Conservation (phyloP, 2,113 vertebrate genomes). For the cattle (Bos taurus) region ARS-UCD2.0 NC_037351.1:19748001-19748500, state of each 20-base stretch:
- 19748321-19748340: background rate
- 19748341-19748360: background rate
- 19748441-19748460: background rate
- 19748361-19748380: background rate
- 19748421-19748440: background rate
- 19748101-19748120: slow-evolving; percentile 83
- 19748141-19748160: slow-evolving; percentile 79
- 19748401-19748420: background rate
- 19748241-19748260: slow-evolving; percentile 84
- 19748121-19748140: slow-evolving; percentile 80
- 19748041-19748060: slow-evolving; percentile 71
- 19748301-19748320: slow-evolving; percentile 51
- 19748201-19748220: slow-evolving; percentile 84
- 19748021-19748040: slow-evolving; percentile 62
- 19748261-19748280: slow-evolving; percentile 83
- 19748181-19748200: slow-evolving; percentile 78
- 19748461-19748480: background rate
- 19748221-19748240: slow-evolving; percentile 83
- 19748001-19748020: slow-evolving; percentile 43
- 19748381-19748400: background rate
- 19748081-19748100: slow-evolving; percentile 68
- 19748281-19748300: slow-evolving; percentile 82
- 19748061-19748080: slow-evolving; percentile 69
- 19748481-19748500: background rate
- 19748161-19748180: slow-evolving; percentile 79